These are phyloP conservation scores for Ceratosolen solmsi DNA, from an alignment of 1,140 invertebrate species.

Conservation along the genomic window DNA sequence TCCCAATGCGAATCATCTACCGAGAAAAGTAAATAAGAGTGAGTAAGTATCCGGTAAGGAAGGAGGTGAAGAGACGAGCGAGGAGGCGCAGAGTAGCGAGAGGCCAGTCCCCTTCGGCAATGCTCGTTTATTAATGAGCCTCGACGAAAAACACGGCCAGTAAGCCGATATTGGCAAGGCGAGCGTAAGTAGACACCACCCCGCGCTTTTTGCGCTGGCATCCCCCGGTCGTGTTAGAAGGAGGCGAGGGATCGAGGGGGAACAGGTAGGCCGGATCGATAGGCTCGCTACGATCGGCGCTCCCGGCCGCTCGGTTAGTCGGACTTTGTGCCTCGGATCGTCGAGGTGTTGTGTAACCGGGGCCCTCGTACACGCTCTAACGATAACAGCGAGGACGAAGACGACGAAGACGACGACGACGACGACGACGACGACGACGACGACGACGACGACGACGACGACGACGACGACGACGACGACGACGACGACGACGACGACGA, in stretches of 20 bases:
- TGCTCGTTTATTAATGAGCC: conserved; percentile 3
- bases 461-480: too few relatives aligned
- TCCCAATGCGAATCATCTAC: background rate
- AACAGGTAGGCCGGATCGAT: conserved; percentile 24
- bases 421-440: too few relatives aligned
- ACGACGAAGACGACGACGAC: too few relatives aligned
- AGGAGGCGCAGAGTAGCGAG: background rate
- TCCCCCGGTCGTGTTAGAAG: background rate
- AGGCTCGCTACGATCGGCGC: conserved; percentile 4
- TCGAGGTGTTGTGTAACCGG: background rate
- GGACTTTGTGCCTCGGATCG: background rate
- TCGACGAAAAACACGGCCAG: background rate
- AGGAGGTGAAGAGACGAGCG: background rate
- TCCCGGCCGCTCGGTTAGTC: background rate
- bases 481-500: too few relatives aligned
- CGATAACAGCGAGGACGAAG: background rate
- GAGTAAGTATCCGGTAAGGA: background rate
- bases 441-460: too few relatives aligned
- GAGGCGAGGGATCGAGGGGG: background rate
- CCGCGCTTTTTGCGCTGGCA: background rate
- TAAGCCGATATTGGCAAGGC: background rate
- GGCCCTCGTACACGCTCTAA: too few relatives aligned
- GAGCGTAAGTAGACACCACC: conserved; percentile 1
- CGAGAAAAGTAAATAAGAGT: background rate
- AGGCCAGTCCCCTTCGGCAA: background rate